Conservation (phyloP, 2,113 vertebrate genomes). For the Neolamprologus ventralis region DNA sequence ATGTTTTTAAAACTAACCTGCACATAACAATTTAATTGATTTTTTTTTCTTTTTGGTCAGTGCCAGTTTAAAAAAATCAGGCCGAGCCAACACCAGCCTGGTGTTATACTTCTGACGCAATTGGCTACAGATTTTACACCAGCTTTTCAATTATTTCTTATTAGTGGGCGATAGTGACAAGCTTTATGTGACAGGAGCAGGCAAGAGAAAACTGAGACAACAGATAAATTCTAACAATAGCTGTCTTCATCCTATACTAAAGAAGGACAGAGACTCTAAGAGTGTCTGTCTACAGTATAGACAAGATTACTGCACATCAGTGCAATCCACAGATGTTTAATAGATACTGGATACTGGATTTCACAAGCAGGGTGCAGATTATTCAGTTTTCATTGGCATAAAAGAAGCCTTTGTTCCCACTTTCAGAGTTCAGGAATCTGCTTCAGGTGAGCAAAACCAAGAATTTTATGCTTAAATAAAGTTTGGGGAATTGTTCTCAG, state of each 20-base stretch:
- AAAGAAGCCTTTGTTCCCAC: not conserved
- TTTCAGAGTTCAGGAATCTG: not conserved
- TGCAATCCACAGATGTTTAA: not conserved
- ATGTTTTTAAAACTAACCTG: not conserved
- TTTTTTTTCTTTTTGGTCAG: not conserved
- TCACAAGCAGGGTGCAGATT: not conserved
- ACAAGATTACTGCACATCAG: not conserved
- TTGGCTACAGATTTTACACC: not conserved
- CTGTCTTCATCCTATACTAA: not conserved
- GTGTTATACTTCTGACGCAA: not conserved
- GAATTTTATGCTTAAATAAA: not conserved
- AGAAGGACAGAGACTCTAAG: not conserved
- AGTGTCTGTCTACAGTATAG: not conserved
- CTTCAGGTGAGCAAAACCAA: not conserved
- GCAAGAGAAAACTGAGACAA: not conserved
- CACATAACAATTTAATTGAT: not conserved
- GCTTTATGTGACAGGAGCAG: not conserved
- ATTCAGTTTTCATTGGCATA: not conserved
- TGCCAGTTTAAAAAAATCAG: not conserved
- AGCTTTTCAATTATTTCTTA: slow-evolving; percentile 8
- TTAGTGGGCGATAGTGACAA: not conserved
- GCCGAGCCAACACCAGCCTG: not conserved
- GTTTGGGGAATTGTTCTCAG: not conserved
- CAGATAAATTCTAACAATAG: not conserved
- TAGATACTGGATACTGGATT: not conserved